phyloP scores from a whole-genome alignment of 2,888 invertebrate genomes.

The Mallateleia sp. region DNA sequence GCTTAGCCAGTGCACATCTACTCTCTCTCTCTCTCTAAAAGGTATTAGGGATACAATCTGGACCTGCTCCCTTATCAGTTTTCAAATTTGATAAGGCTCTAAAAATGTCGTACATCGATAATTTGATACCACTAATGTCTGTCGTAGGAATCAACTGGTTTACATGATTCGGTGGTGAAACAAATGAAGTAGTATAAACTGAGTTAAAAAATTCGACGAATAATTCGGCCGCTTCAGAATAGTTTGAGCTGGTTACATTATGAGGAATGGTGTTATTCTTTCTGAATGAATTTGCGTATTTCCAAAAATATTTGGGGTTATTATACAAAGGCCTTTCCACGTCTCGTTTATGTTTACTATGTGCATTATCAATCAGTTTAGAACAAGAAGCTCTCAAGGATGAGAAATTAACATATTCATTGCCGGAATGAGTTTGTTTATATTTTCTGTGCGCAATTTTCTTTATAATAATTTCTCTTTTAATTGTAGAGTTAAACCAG shows the following conservation, averaged over 20 bases:
- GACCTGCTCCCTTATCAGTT: neutral
- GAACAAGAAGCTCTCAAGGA: neutral
- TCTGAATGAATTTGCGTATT: neutral
- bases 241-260: neutral
- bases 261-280: neutral
- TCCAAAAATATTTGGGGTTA: constrained; percentile 4
- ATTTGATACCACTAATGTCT: neutral
- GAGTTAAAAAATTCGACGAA: neutral
- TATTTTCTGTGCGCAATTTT: neutral
- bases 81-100: neutral
- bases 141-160: neutral
- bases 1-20: constrained; percentile 10
- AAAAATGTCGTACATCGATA: neutral
- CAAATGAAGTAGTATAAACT: neutral
- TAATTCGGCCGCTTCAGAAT: neutral
- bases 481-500: neutral
- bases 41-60: constrained; percentile 26
- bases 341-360: neutral
- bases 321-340: neutral
- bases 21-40: constrained; percentile 5
- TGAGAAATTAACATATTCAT: neutral
- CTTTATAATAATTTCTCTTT: neutral
- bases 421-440: neutral
- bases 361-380: neutral
- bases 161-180: neutral